Base-by-base conservation (phyloP, 2,113 vertebrate genomes). In the Dinomys branickii region DNA sequence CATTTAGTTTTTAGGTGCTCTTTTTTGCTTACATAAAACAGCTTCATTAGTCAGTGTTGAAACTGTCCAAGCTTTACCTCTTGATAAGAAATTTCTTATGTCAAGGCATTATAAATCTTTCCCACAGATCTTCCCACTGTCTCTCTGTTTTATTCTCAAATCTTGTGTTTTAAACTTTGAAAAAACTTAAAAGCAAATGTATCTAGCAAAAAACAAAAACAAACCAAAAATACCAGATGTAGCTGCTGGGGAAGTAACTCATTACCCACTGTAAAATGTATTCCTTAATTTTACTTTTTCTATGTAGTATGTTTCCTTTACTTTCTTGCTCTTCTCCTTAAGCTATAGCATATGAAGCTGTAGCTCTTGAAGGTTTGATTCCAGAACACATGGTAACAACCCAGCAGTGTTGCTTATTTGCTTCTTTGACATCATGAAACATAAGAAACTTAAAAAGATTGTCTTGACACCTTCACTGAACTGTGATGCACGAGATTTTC, bases 1-100 rank as follows among this genome's bases (percentile, higher is more conserved):
- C 96, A 94, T 97, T 97, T 98, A 98, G 98, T 98, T 98, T 98
- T 98, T 98, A 98, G 98, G 98, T 99, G 98, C 98, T 98, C 98
- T 98, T 98, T 98, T 98, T 98, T 98, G 98, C 98, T 98, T 94
- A 95, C 98, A 97, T 98, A 97, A 98, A 98, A 98, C 97, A 97
- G 98, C 98, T 98, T 98, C 98, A 94, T 98, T 98, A 98, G 98
- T 98, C 98, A 98, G 98, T 98, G 98, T 99, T 97, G 98, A 98
- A 98, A 97, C 94, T 98, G 98, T 98, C 98, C 98, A 98, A 98
- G 98, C 98, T 99, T 99, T 99, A 98, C 98, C 98, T 98, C 98
- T 98, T 97, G 96, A 98, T 97, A 98, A 98, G 97, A 98, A 98
- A 98, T 96, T 98, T 97, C 94, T 98, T 99, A 97, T 97, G 97